Evolutionary conservation across 2,113 vertebrate species (phyloP), one percentile per base, ranked within the genome.

Genomic region (Nettapus auritus): DNA sequence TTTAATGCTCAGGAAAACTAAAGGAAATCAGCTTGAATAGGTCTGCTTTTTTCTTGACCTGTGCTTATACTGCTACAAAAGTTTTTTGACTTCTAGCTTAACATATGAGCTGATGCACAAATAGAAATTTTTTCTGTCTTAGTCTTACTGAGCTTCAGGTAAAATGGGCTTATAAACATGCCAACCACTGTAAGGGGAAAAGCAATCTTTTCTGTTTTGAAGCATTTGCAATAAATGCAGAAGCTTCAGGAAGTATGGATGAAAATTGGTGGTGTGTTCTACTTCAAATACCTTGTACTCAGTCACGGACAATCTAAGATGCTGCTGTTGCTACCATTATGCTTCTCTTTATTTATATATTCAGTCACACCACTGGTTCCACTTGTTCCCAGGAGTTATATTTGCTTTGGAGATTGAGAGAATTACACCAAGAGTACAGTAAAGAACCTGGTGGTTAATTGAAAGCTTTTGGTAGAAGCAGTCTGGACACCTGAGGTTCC

Each of bases 331-430:
- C 20, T 38, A 15, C 36, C 36, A 56, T 56, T 15, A 73, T 38
- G 12, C 26, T 56, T 56, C 9, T 16, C 29, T 71, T 40, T 38
- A 31, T 71, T 71, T 52, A 50, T 36, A 28, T 38, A 74, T 22
- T 33, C 34, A 31, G 28, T 57, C 21, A 57, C 53, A 56, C 28
- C 25, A 25, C 12, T 42, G 21, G 13, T 86, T 62, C 25, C 3
- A 1, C 33, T 48, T 68, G 13, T 23, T 88, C 46, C 56, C 0
- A 0, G 22, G 19, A 55, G 62, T 15, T 33, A 11, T 1, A 29
- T 70, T 84, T 66, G 19, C 68, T 66, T 81, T 53, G 4, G 18
- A n/a, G 46, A 11, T 23, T 31, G 44, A 55, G 33, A 59, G 25
- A 29, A 70, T 59, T 50, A 13, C 8, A 4, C 25, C 0, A 3